Evolutionary conservation across 2,113 vertebrate species (phyloP).

Genomic region (Istiophorus platypterus): DNA sequence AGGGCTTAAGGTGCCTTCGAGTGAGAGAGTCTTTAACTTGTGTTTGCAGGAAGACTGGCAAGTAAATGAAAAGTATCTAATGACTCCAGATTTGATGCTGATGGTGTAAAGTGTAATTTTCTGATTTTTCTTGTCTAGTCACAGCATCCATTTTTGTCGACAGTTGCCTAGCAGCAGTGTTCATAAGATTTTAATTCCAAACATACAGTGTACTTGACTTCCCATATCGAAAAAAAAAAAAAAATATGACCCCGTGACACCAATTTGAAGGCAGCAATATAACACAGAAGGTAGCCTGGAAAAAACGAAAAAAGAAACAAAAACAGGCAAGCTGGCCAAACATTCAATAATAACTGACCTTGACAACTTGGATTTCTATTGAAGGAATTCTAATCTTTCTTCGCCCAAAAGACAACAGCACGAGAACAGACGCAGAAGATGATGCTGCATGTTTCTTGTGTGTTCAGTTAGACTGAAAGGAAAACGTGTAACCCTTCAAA

Average conservation of each 20-base stretch:
- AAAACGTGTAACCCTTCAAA: not conserved
- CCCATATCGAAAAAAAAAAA: not conserved
- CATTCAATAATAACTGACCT: not conserved
- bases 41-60: not conserved
- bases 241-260: slow-evolving; percentile 11
- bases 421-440: not conserved
- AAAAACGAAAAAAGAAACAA: too few species aligned
- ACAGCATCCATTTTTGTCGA: slow-evolving; percentile 6
- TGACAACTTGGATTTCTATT: not conserved
- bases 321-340: not conserved
- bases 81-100: not conserved
- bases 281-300: not conserved
- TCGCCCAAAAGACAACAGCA: too few species aligned
- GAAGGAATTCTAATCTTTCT: not conserved
- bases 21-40: not conserved
- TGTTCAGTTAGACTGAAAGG: not conserved
- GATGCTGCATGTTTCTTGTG: not conserved
- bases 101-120: not conserved
- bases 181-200: slow-evolving; percentile 14
- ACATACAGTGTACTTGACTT: slow-evolving; percentile 11
- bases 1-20: not conserved
- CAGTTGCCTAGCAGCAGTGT: slow-evolving; percentile 35
- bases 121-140: not conserved
- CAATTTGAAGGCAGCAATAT: slow-evolving; percentile 5
- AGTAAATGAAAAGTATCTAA: not conserved